Conservation (phyloP, 1,140 invertebrate genomes). For the Vanessa tameamea region DNA sequence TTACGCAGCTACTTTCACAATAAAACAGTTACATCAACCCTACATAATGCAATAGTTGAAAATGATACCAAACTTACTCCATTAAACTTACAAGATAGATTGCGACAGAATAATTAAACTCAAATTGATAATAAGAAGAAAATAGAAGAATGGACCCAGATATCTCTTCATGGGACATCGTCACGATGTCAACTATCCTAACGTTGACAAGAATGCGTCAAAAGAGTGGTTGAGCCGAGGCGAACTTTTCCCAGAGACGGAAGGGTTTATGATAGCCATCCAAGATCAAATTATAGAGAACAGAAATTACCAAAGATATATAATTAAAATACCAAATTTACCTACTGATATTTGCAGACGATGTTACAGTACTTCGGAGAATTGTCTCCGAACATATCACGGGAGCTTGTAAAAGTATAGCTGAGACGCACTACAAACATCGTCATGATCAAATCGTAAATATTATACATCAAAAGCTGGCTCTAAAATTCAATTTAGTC, state of each 20-base stretch:
- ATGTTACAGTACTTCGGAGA: slow-evolving; percentile 23
- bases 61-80: slow-evolving; percentile 35
- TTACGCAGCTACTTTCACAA: neutral
- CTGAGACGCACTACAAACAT: too few species aligned
- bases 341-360: slow-evolving; percentile 14
- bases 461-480: too few species aligned
- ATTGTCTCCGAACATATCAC: slow-evolving; percentile 25
- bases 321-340: neutral
- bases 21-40: neutral
- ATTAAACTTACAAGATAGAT: slow-evolving; percentile 26
- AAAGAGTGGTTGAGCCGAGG: slow-evolving; percentile 31
- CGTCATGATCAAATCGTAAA: too few species aligned
- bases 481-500: too few species aligned
- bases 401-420: slow-evolving; percentile 17
- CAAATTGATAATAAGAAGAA: slow-evolving; percentile 17
- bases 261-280: slow-evolving; percentile 35
- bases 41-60: slow-evolving; percentile 30
- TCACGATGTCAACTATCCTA: slow-evolving; percentile 13
- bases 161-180: slow-evolving; percentile 37
- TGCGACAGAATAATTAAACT: slow-evolving; percentile 26
- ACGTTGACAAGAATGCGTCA: slow-evolving; percentile 32
- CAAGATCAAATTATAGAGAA: slow-evolving; percentile 37
- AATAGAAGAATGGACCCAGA: slow-evolving; percentile 31
- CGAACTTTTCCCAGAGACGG: slow-evolving; percentile 34
- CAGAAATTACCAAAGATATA: slow-evolving; percentile 34